These are phyloP conservation scores for Poecilia latipinna DNA, from an alignment of 2,113 vertebrate species.

Conservation along the genomic window DNA sequence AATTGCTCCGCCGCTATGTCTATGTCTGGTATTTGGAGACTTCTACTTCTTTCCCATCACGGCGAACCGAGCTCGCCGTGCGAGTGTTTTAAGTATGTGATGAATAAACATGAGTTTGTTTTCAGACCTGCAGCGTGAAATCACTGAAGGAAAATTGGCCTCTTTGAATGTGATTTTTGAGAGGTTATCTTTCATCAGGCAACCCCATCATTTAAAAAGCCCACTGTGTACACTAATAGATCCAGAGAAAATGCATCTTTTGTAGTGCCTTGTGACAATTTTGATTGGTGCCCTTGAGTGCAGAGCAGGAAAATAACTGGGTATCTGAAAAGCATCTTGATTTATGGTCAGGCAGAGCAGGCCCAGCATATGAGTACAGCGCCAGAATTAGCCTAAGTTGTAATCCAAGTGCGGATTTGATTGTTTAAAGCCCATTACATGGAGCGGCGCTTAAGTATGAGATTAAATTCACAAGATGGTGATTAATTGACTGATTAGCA, in stretches of 20 bases:
- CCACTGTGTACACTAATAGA: neutral
- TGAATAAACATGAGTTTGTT: constrained; percentile 67
- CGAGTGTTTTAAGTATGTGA: constrained; percentile 37
- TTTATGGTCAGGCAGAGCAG: constrained; percentile 22
- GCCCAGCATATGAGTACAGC: constrained; percentile 11
- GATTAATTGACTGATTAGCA: constrained; percentile 81
- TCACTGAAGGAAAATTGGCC: constrained; percentile 34
- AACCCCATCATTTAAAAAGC: constrained; percentile 1
- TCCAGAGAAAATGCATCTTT: constrained; percentile 1
- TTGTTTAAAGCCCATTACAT: constrained; percentile 73
- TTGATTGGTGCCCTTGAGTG: neutral
- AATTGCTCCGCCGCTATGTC: constrained; percentile 6
- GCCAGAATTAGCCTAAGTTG: constrained; percentile 37
- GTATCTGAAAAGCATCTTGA: constrained; percentile 17
- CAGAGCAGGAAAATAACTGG: constrained; percentile 8
- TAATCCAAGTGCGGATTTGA: constrained; percentile 65
- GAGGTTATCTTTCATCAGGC: constrained; percentile 33
- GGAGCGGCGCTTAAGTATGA: constrained; percentile 68
- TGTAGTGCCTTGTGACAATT: neutral
- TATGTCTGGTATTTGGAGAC: constrained; percentile 18
- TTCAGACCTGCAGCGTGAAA: constrained; percentile 24
- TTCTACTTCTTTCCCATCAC: constrained; percentile 23
- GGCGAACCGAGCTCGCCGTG: constrained; percentile 32
- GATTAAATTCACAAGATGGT: constrained; percentile 75
- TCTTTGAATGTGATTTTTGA: constrained; percentile 25